phyloP scores from a whole-genome alignment of 1,140 invertebrate species.

The Chionoecetes opilio region DNA sequence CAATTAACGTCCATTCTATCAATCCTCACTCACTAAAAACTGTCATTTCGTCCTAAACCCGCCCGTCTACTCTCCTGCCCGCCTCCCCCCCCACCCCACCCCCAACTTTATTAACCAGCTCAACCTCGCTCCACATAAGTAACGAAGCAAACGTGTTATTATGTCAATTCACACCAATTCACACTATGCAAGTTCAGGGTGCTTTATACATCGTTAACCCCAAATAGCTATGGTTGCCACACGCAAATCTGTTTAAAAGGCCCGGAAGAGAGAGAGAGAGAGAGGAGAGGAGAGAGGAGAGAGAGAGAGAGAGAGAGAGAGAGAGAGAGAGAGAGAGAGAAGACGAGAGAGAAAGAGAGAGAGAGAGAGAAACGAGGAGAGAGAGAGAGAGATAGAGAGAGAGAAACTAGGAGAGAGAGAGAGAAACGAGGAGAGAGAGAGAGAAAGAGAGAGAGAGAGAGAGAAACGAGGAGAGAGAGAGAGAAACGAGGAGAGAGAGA shows the following conservation, averaged over 20 bases:
- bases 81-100: neutral
- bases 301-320: too few species aligned
- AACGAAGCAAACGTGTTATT: neutral
- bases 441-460: neutral
- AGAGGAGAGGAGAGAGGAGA: too few species aligned
- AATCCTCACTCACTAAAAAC: neutral
- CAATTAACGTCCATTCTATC: neutral
- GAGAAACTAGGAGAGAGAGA: neutral
- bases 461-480: too few species aligned
- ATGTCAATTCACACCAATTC: neutral
- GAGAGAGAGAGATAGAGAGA: too few species aligned
- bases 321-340: too few species aligned
- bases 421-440: too few species aligned
- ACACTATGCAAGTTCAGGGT: neutral
- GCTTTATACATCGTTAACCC: too few species aligned
- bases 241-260: too few species aligned
- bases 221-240: too few species aligned
- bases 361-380: neutral
- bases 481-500: too few species aligned
- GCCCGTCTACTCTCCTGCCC: neutral
- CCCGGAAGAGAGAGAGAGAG: neutral
- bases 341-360: neutral
- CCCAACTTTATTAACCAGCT: neutral
- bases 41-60: neutral
- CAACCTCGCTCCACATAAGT: conserved; percentile 15